phyloP scores from a whole-genome alignment of 1,140 invertebrate species.

The Drosophila pectinifera region DNA sequence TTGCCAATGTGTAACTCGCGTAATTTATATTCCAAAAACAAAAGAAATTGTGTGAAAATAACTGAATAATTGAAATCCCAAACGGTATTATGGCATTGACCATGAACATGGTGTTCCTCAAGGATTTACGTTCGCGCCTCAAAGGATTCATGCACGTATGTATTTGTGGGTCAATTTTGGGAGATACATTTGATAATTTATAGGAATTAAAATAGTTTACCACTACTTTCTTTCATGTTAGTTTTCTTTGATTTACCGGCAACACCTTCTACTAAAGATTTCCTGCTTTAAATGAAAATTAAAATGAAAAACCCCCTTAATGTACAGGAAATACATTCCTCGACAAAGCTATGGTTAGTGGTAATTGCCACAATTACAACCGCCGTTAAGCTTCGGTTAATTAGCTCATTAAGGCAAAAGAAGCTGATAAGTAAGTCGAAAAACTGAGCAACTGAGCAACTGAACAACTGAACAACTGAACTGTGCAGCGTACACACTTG shows the following conservation, averaged over 20 bases:
- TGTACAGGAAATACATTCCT: slow-evolving; percentile 16
- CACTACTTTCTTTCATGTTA: neutral
- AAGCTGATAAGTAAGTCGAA: slow-evolving; percentile 31
- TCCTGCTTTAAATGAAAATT: neutral
- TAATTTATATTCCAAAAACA: neutral
- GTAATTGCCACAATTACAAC: slow-evolving; percentile 30
- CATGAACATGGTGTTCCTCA: slow-evolving; percentile 84
- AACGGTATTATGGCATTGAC: slow-evolving; percentile 69
- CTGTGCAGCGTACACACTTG: slow-evolving; percentile 6
- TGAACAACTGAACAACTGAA: neutral
- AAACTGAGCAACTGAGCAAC: slow-evolving; percentile 13
- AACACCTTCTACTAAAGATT: neutral
- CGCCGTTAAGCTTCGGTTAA: slow-evolving; percentile 27
- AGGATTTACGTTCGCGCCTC: slow-evolving; percentile 82
- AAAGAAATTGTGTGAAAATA: slow-evolving; percentile 22
- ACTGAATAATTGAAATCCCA: neutral
- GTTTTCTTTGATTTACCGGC: neutral
- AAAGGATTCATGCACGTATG: slow-evolving; percentile 84
- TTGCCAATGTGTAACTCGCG: slow-evolving; percentile 13
- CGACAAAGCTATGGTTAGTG: slow-evolving; percentile 23
- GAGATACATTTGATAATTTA: neutral
- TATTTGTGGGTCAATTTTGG: slow-evolving; percentile 25
- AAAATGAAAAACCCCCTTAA: slow-evolving; percentile 1
- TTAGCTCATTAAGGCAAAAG: slow-evolving; percentile 37
- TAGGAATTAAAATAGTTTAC: neutral